A percentile compares a stretch with the other conserved stretches of the same genome.
These are phyloP conservation scores for Syngnathus typhle DNA, from an alignment of 2,113 vertebrate species.

Conservation along the genomic window DNA sequence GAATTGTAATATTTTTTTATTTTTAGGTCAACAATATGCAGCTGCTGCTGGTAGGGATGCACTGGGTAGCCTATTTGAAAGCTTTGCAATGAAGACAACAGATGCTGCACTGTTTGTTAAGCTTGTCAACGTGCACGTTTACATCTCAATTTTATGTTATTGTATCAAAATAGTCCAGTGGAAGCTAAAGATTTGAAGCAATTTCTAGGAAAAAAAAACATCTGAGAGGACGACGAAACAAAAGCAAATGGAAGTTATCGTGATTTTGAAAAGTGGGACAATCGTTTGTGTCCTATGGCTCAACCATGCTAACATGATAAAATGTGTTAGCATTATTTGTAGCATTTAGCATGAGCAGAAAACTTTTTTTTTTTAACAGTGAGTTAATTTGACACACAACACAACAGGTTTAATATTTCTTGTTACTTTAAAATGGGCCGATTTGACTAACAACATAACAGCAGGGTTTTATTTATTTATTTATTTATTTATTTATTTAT, in stretches of 20 bases:
- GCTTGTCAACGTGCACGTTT: background rate
- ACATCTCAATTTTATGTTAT: background rate
- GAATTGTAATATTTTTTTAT: constrained; percentile 54
- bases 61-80: background rate
- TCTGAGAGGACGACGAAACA: too few species aligned
- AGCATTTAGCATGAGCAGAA: too few species aligned
- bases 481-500: too few species aligned
- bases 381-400: too few species aligned
- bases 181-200: background rate
- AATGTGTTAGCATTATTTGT: too few species aligned
- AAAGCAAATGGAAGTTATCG: too few species aligned
- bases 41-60: constrained; percentile 26
- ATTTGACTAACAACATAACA: background rate
- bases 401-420: background rate
- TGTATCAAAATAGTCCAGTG: background rate
- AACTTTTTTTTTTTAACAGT: too few species aligned
- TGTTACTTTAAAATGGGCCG: background rate
- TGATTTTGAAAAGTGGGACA: too few species aligned
- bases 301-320: too few species aligned
- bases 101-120: background rate
- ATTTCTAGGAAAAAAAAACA: too few species aligned
- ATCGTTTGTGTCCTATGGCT: too few species aligned
- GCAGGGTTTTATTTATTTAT: background rate
- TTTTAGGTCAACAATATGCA: constrained; percentile 47
- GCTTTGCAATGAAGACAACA: background rate